Base-by-base conservation (phyloP, 30 jellyfish, hydroid and myxozoan species). In the Cassiopea andromeda region DNA sequence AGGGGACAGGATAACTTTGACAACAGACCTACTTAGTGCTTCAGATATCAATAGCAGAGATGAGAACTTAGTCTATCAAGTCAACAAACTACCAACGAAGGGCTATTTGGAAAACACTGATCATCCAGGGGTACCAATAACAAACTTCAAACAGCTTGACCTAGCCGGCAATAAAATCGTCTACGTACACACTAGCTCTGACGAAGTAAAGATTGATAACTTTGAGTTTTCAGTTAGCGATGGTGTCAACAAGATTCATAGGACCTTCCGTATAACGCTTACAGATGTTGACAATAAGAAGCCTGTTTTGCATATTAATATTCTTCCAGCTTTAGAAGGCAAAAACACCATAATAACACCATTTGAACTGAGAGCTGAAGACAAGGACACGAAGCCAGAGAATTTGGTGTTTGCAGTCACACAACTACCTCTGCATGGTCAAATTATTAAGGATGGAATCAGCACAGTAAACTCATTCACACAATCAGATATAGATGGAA, bases 21-120 rank as follows among this genome's bases (percentile, higher is more conserved):
- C 99, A 9, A 96, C 99, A 2, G 99, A 96, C 78, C 73, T 96
- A 44, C 89, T 96, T 12, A 96, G 99, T 72, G 99, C 99, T 13
- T 88, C 98, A 44, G 99, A 96, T 82, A 46, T 90, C 64, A 96
- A 96, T 94, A 92, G 97, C 80, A 92, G 92, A 43, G 99, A 96
- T 71, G 95, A 92, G 82, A 81, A 82, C 27, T 72, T 96, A 38
- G 93, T 75, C 48, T 96, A 86, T 76, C 83, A 89, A 17, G 92
- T 96, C 87, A 96, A 97, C 60, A 92, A 90, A 77, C 85, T 90
- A 27, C 99, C 99, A 27, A 83, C 93, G 8, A 96, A 90, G 64
- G 99, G 99, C 69, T 84, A 80, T 73, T 84, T 96, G 10, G 97
- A 86, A 60, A 85, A 92, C 80, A 66, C 94, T 44, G 98, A 96